Base-by-base conservation (phyloP, 2,797 vertebrate genomes). In the Oreochromis mossambicus region DNA sequence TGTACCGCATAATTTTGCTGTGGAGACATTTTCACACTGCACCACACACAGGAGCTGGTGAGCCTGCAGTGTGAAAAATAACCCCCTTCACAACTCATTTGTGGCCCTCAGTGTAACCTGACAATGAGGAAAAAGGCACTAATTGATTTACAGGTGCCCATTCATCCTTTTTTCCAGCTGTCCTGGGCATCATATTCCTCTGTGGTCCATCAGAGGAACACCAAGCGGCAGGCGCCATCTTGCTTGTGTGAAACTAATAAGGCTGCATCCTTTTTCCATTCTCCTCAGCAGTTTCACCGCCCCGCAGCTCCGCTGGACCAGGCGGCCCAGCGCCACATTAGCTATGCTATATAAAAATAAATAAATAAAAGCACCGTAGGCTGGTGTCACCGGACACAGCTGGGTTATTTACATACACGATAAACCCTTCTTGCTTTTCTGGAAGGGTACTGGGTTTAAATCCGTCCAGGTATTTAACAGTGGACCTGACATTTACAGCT, bases 221-320 rank as follows among this genome's bases (percentile, higher is more conserved):
- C 68, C 66, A 75, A 77, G 80, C 89, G 55, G 79, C 80, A 84
- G 89, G 84, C 95, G 95, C 95, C 95, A 96, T 96, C 94, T 96
- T 95, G 91, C 89, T 87, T 78, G 75, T 91, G 90, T 90, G 87
- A 90, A 92, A 90, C 81, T 86, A 83, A 80, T 87, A 86, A 78
- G 81, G 36, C 92, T 91, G 87, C 86, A 89, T 93, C 84, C 52
- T 85, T 88, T 75, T 58, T 63, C 78, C 88, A 82, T 91, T 88
- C 66, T 87, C 80, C 84, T 91, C 87, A 86, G 88, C 88, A 88
- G 26, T 83, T 87, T 88, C 77, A 56, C 54, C 85, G 50, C 54
- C 76, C 87, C 63, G 77, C 87, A 78, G 5, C 61, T 43, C 80
- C 24, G 82, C 83, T 61, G 79, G 79, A 82, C 70, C 51, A 3